Percentiles rank a stretch among this genome's conserved stretches.
These are phyloP conservation scores for Trisateles emortualis DNA, from an alignment of 2,888 invertebrate species.

Conservation along the genomic window DNA sequence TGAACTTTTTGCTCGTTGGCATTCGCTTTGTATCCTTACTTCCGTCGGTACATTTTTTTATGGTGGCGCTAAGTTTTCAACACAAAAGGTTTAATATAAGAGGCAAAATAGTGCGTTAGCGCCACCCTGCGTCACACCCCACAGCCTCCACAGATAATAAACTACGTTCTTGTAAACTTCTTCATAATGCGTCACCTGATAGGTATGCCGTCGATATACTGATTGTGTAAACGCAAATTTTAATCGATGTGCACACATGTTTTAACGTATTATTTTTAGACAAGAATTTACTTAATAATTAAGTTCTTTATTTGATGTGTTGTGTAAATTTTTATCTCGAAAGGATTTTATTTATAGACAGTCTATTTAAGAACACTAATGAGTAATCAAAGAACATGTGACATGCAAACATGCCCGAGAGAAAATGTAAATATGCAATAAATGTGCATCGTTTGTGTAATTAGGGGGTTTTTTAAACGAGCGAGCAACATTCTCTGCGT, in stretches of 20 bases:
- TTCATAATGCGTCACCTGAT: slow-evolving; percentile 39
- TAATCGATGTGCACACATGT: slow-evolving; percentile 46
- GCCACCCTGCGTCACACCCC: slow-evolving; percentile 59
- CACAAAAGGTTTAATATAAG: slow-evolving; percentile 66
- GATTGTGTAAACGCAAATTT: slow-evolving; percentile 40
- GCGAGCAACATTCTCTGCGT: too few relatives aligned
- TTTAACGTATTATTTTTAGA: slow-evolving; percentile 34
- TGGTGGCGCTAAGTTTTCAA: slow-evolving; percentile 81
- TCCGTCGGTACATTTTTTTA: slow-evolving; percentile 78
- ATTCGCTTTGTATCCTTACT: slow-evolving; percentile 84
- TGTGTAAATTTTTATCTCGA: slow-evolving; percentile 36
- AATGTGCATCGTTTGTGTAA: background rate
- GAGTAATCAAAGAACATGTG: background rate
- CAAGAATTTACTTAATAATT: slow-evolving; percentile 41
- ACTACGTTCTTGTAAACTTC: slow-evolving; percentile 6
- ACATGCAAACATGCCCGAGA: background rate
- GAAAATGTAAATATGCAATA: background rate
- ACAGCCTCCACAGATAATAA: slow-evolving; percentile 2
- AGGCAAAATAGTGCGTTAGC: slow-evolving; percentile 62
- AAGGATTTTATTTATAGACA: slow-evolving; percentile 31
- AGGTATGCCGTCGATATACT: slow-evolving; percentile 41
- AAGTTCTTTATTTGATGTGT: slow-evolving; percentile 34
- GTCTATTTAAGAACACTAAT: background rate
- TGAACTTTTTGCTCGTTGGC: slow-evolving; percentile 77
- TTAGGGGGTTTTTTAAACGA: too few relatives aligned